Evolutionary conservation across 1,140 invertebrate species (phyloP).

Genomic region (Zaprionus taronus): DNA sequence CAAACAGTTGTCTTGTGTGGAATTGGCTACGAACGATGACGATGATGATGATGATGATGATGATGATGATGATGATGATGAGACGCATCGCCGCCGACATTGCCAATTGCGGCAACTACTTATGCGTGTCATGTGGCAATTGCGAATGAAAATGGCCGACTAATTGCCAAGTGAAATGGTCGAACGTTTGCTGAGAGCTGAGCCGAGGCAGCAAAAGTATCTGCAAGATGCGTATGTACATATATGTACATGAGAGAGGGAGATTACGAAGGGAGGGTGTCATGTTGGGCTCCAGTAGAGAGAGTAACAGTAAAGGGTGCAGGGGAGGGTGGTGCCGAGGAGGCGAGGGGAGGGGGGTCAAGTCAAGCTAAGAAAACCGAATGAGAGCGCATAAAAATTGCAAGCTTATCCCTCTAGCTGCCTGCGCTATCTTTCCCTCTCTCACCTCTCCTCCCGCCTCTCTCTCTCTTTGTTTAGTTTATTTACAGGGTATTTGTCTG

Average conservation of each 20-base stretch:
- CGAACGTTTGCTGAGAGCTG: conserved; percentile 7
- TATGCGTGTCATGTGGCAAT: conserved; percentile 66
- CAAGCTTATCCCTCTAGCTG: conserved; percentile 13
- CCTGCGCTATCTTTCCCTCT: neutral
- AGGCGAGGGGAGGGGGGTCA: neutral
- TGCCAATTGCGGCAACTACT: conserved; percentile 56
- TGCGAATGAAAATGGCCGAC: conserved; percentile 58
- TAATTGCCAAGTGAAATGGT: conserved; percentile 53
- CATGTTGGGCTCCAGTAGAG: too few relatives aligned
- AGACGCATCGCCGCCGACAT: conserved; percentile 20
- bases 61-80: neutral
- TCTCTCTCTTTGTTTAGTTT: neutral
- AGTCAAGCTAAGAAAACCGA: conserved; percentile 16
- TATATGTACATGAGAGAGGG: neutral
- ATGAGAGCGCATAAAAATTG: conserved; percentile 16
- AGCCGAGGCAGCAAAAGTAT: conserved; percentile 18
- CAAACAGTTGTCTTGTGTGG: conserved; percentile 9
- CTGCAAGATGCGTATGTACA: conserved; percentile 38
- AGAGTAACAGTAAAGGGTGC: too few relatives aligned
- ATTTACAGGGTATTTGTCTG: neutral
- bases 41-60: neutral
- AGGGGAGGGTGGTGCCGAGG: too few relatives aligned
- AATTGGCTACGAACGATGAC: conserved; percentile 7
- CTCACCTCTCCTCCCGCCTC: neutral
- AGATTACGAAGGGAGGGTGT: too few relatives aligned